Base-by-base conservation (phyloP, 2,113 vertebrate species). In the Gavia stellata region DNA sequence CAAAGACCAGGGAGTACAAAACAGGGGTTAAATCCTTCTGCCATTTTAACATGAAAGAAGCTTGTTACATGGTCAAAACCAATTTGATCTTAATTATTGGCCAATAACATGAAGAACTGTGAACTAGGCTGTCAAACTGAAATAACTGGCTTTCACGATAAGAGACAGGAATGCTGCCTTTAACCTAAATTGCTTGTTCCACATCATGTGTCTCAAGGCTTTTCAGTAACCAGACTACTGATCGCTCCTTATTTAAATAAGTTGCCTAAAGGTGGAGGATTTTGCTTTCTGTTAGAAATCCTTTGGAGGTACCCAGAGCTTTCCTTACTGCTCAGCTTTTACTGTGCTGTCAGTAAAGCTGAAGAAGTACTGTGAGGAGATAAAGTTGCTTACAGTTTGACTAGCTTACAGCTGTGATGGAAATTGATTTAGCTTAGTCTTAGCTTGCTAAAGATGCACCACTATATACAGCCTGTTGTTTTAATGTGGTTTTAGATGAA, bases 391-490 rank as follows among this genome's bases (percentile, higher is more conserved):
- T 91, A 13, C 40, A 21, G 24, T 15, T 71, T 53, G 45, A n/a
- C 23, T 55, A 53, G 29, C 47, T 66, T 78, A 29, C 50, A 93
- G 24, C 71, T 82, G 53, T 67, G 36, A 21, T 58, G 28, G 66
- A 80, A 90, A 33, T 45, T 17, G 58, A 6, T 79, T 67, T 31
- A 53, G 15, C 34, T 85, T 90, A 3, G 1, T 81, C 49, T 53
- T 75, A 53, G 8, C 29, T 83, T 65, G 26, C 38, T 94, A 17
- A 84, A 84, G 59, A 7, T 81, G 33, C 33, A 65, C 12, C 13
- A 4, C 19, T 65, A 1, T 18, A 7, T n/a, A 53, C 21, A 3
- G 2, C 34, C 9, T 3, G 0, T 24, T 84, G 26, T 61, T 70
- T 80, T 80, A 68, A 59, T 0, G 1, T 36, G 17, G 2, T 81